A percentile compares a stretch with the other conserved stretches of the same genome.
phyloP scores from a whole-genome alignment of 2,797 vertebrate species.

The Ciconia nigra region DNA sequence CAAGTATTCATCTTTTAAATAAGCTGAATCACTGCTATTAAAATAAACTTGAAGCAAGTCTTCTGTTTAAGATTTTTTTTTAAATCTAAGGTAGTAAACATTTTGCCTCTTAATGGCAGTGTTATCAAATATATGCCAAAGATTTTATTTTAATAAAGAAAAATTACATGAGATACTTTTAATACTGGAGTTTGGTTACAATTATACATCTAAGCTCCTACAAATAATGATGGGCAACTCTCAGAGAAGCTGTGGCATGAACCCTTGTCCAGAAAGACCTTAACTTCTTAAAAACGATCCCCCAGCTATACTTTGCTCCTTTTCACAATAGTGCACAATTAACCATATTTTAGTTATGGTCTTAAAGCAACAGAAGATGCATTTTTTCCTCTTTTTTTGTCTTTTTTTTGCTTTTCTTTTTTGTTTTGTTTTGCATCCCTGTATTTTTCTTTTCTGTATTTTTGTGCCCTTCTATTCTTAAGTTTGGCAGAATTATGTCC shows the following conservation, averaged over 20 bases:
- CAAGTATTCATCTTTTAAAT: constrained; percentile 70
- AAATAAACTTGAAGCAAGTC: constrained; percentile 83
- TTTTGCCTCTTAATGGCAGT: constrained; percentile 75
- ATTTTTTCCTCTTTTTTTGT: background rate
- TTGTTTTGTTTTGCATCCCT: constrained; percentile 68
- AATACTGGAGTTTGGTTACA: constrained; percentile 81
- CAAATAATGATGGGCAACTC: constrained; percentile 72
- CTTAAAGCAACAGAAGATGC: constrained; percentile 77
- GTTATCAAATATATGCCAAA: constrained; percentile 73
- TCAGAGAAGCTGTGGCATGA: constrained; percentile 75
- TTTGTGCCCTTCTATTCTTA: constrained; percentile 75
- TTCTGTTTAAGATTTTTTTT: constrained; percentile 69
- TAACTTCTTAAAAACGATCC: constrained; percentile 65
- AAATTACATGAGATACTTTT: constrained; percentile 74
- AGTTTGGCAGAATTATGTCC: constrained; percentile 78
- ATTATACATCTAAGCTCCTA: constrained; percentile 75
- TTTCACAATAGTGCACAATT: constrained; percentile 81
- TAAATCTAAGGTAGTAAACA: constrained; percentile 76
- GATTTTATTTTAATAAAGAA: constrained; percentile 73
- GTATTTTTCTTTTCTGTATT: constrained; percentile 53
- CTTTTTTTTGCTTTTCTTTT: background rate
- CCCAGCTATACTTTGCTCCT: constrained; percentile 74
- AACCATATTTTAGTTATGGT: constrained; percentile 78
- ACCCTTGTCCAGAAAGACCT: constrained; percentile 76
- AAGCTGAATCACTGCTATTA: constrained; percentile 74